A percentile compares a stretch with the other conserved stretches of the same genome.
Evolutionary conservation across 2,888 invertebrate species (phyloP).

Genomic region (Thelaira solivaga): DNA sequence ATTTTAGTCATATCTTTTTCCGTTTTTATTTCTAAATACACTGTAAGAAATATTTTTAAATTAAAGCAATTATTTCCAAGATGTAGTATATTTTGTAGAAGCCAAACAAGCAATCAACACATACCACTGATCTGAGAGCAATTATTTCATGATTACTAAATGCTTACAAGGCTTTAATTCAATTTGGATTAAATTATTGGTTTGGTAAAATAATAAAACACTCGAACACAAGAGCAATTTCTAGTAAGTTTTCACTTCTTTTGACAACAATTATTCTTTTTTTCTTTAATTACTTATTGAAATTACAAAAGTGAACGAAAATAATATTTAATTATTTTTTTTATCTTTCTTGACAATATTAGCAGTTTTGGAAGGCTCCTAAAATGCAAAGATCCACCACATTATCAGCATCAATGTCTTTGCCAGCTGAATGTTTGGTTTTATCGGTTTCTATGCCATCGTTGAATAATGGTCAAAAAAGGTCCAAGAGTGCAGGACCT

Average conservation of each 20-base stretch:
- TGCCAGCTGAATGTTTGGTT: conserved; percentile 77
- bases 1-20: not conserved
- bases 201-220: conserved; percentile 26
- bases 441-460: conserved; percentile 77
- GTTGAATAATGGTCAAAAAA: conserved; percentile 72
- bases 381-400: conserved; percentile 76
- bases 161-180: conserved; percentile 20
- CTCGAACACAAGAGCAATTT: conserved; percentile 30
- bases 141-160: conserved; percentile 20
- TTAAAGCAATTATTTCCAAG: not conserved
- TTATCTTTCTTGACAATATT: conserved; percentile 4
- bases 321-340: not conserved
- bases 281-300: not conserved
- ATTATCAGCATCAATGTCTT: conserved; percentile 76
- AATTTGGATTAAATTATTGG: conserved; percentile 43
- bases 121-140: conserved; percentile 42
- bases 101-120: not conserved
- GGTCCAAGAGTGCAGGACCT: conserved; percentile 76
- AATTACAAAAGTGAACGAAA: not conserved
- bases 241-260: conserved; percentile 53
- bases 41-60: conserved; percentile 22
- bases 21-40: conserved; percentile 35
- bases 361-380: conserved; percentile 75
- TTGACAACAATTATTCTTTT: conserved; percentile 13
- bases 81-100: conserved; percentile 22